A percentile compares a stretch with the other conserved stretches of the same genome.
Conservation (phyloP, 2,113 vertebrate genomes). For the Labeo catla region DNA sequence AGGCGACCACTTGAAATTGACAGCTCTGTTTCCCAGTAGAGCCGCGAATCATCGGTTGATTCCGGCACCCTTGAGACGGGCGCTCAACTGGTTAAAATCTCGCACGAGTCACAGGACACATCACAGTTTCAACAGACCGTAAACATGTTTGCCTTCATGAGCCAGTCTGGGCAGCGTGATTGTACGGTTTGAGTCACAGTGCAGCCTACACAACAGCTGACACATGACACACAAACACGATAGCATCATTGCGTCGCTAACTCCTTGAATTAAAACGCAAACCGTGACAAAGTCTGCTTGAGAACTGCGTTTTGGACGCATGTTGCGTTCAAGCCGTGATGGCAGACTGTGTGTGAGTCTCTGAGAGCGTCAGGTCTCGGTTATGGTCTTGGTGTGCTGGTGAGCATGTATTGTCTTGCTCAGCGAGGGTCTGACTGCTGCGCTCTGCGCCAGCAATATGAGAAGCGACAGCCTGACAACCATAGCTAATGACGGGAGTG, state of each 20-base stretch:
- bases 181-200: conserved; percentile 16
- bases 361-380: not conserved
- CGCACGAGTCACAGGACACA: conserved; percentile 2
- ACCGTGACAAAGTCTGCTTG: conserved; percentile 7
- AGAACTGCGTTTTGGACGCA: not conserved
- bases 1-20: not conserved
- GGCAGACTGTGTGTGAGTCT: not conserved
- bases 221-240: not conserved
- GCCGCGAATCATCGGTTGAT: not conserved
- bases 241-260: not conserved
- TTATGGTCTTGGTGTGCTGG: not conserved
- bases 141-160: conserved; percentile 17
- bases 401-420: conserved; percentile 29
- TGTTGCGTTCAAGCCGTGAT: not conserved
- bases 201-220: conserved; percentile 24
- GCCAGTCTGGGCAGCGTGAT: not conserved
- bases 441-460: conserved; percentile 33
- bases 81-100: conserved; percentile 20
- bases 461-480: conserved; percentile 45
- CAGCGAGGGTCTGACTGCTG: conserved; percentile 21
- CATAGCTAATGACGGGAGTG: conserved; percentile 34
- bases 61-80: not conserved
- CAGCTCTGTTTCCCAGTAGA: conserved; percentile 22
- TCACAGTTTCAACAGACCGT: not conserved
- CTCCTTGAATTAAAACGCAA: not conserved